Conservation (phyloP, 23 tunicate genomes). For the Styela plicata region DNA sequence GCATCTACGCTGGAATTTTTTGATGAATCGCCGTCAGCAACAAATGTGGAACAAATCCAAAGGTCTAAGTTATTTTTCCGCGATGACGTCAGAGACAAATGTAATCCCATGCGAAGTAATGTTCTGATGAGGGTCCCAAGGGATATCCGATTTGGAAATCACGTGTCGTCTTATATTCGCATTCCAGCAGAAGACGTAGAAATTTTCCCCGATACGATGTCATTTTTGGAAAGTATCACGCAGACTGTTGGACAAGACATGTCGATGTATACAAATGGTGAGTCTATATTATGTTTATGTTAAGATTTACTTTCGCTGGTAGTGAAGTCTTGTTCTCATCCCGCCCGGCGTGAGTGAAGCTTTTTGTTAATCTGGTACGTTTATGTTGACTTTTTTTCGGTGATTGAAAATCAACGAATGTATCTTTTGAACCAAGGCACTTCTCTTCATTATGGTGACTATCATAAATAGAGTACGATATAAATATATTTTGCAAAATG, state of each 20-base stretch:
- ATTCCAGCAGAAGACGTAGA: conserved; percentile 23
- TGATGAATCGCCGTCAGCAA: no score
- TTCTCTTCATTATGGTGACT: no score
- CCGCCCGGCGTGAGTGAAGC: no score
- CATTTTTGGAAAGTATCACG: conserved; percentile 24
- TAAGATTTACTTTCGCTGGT: no score
- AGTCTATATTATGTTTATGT: background rate
- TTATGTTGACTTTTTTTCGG: no score
- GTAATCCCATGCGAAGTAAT: background rate
- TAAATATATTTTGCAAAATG: no score
- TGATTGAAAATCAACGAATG: no score
- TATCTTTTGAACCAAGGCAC: no score
- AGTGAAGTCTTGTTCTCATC: no score
- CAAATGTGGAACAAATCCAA: no score
- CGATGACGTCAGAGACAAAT: conserved; percentile 4
- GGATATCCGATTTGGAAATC: background rate
- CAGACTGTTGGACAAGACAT: conserved; percentile 14
- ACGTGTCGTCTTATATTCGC: background rate
- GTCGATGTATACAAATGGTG: conserved; percentile 2
- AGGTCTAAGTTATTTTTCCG: background rate
- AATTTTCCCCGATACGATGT: conserved; percentile 18
- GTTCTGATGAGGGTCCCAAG: conserved; percentile 20
- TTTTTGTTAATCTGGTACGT: no score
- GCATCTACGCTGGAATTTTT: background rate
- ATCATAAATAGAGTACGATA: no score